Conservation (phyloP, 2,113 vertebrate genomes). For the Hoplias malabaricus region DNA sequence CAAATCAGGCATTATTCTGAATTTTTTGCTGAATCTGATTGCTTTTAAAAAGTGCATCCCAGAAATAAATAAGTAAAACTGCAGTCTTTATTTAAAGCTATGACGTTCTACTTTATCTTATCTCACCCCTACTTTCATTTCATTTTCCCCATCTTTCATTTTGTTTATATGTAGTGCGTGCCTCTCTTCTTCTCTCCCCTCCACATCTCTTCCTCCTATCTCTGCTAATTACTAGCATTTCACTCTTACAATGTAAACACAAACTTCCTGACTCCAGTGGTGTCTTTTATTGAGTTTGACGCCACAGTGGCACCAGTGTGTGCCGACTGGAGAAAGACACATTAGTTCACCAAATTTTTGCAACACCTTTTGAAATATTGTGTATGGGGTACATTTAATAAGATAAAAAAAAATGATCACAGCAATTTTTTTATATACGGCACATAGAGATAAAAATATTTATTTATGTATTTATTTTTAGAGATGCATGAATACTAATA, state of each 20-base stretch:
- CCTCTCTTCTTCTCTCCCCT: neutral
- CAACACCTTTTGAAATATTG: too few species aligned
- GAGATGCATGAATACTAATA: too few species aligned
- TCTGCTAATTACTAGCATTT: slow-evolving; percentile 7
- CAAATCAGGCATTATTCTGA: too few species aligned
- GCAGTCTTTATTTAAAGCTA: neutral
- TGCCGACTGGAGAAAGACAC: neutral
- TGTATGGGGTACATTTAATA: too few species aligned
- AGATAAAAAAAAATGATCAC: too few species aligned
- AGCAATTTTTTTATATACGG: too few species aligned
- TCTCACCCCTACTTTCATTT: neutral
- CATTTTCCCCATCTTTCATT: neutral
- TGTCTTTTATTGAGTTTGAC: neutral
- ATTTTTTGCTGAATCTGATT: too few species aligned
- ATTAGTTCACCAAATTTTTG: too few species aligned
- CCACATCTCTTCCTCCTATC: neutral
- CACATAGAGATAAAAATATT: too few species aligned
- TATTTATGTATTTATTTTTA: too few species aligned
- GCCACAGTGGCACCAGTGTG: neutral
- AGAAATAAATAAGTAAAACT: too few species aligned
- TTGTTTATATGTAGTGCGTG: too few species aligned
- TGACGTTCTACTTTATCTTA: neutral
- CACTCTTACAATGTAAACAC: neutral
- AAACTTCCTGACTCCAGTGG: neutral
- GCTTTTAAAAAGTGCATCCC: neutral